Conservation (phyloP, 2,113 vertebrate species). For the Heptranchias perlo region DNA sequence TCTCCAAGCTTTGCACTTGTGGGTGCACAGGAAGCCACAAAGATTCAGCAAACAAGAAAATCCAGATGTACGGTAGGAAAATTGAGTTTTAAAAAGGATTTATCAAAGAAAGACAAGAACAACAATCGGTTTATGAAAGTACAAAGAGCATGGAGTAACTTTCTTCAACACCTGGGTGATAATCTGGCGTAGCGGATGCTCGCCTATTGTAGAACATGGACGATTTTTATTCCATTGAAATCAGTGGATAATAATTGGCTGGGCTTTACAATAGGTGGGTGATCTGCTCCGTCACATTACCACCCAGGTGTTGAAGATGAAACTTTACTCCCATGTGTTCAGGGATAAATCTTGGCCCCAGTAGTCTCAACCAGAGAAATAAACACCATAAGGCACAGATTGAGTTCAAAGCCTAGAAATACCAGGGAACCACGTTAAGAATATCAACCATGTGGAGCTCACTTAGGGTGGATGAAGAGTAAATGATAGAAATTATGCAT, state of each 20-base stretch:
- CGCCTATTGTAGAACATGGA: too few species aligned
- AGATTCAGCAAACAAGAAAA: conserved; percentile 29
- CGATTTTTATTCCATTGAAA: neutral
- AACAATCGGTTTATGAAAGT: neutral
- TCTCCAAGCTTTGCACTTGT: conserved; percentile 38
- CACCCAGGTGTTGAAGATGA: neutral
- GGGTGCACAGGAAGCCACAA: conserved; percentile 23
- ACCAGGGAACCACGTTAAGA: too few species aligned
- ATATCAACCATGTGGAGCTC: too few species aligned
- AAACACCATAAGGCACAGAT: neutral
- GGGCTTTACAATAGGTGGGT: neutral
- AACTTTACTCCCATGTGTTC: neutral
- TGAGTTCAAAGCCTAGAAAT: too few species aligned
- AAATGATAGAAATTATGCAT: too few species aligned
- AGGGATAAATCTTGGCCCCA: neutral
- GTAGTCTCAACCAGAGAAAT: neutral
- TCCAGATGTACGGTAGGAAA: conserved; percentile 40
- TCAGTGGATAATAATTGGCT: neutral
- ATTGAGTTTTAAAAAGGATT: neutral
- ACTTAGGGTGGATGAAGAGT: too few species aligned
- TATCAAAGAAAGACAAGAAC: neutral
- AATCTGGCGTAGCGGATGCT: neutral
- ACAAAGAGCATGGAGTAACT: neutral
- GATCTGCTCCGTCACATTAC: neutral
- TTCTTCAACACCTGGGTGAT: neutral